Conservation (phyloP, 2,888 invertebrate genomes). For the Drosophila quasianomalipes region DNA sequence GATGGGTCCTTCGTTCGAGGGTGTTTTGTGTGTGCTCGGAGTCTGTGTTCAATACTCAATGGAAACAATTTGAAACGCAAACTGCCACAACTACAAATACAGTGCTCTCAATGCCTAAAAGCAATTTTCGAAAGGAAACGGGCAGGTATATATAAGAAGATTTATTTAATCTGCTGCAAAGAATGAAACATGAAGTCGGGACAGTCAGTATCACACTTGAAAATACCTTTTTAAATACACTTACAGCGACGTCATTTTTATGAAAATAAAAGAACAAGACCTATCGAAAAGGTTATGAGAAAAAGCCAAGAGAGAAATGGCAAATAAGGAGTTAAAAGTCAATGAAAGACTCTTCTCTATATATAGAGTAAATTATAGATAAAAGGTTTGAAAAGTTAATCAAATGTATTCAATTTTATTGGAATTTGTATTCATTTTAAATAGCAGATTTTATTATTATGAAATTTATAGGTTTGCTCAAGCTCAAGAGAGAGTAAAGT, state of each 20-base stretch:
- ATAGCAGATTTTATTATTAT: background rate
- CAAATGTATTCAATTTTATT: background rate
- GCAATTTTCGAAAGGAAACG: slow-evolving; percentile 12
- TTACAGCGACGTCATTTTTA: background rate
- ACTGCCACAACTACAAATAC: slow-evolving; percentile 9
- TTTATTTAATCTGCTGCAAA: background rate
- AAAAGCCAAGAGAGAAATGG: background rate
- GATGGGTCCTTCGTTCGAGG: slow-evolving; percentile 31
- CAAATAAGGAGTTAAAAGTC: background rate
- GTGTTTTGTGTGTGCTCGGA: slow-evolving; percentile 30
- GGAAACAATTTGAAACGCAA: slow-evolving; percentile 30
- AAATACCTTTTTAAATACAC: background rate
- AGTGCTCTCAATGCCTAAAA: slow-evolving; percentile 17
- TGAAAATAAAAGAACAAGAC: background rate
- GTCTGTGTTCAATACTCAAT: slow-evolving; percentile 25
- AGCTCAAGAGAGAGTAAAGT: background rate
- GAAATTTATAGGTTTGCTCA: background rate
- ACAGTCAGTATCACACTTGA: background rate
- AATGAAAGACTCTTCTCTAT: background rate
- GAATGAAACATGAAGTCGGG: background rate
- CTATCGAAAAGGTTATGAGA: background rate
- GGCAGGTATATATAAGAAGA: slow-evolving; percentile 15
- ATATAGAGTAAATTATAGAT: background rate
- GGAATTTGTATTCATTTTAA: background rate
- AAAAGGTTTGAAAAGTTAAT: background rate